Evolutionary conservation across 2,113 vertebrate species (phyloP).

Genomic region (Mesocricetus auratus): DNA sequence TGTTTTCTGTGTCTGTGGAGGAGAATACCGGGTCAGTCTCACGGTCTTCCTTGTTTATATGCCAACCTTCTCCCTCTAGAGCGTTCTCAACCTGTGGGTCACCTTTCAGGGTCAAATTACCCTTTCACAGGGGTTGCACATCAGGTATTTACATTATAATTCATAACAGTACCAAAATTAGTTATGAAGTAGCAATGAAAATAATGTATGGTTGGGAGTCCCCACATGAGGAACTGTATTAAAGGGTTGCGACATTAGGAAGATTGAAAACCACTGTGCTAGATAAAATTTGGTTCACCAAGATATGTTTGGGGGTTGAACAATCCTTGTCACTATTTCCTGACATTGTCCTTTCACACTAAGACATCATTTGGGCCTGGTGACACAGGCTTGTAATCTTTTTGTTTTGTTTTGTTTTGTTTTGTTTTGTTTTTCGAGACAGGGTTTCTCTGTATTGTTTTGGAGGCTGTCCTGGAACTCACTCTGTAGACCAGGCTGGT

Average conservation of each 20-base stretch:
- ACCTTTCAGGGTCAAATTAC: neutral
- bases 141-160: neutral
- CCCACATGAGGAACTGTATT: neutral
- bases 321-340: neutral
- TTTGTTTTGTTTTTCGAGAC: too few species aligned
- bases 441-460: too few species aligned
- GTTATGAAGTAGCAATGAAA: neutral
- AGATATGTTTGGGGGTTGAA: neutral
- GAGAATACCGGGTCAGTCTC: neutral
- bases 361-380: neutral
- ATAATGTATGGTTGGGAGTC: neutral
- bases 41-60: neutral
- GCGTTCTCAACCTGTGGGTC: neutral
- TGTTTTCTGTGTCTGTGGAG: neutral
- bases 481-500: too few species aligned
- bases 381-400: too few species aligned
- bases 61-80: neutral
- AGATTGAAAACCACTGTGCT: neutral
- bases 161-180: neutral
- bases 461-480: too few species aligned
- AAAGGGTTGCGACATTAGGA: neutral
- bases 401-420: too few species aligned
- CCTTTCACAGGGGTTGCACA: neutral
- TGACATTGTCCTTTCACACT: constrained; percentile 26
- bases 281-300: neutral